Evolutionary conservation across 2,113 vertebrate species (phyloP).

Genomic region (Bubo blakistoni): DNA sequence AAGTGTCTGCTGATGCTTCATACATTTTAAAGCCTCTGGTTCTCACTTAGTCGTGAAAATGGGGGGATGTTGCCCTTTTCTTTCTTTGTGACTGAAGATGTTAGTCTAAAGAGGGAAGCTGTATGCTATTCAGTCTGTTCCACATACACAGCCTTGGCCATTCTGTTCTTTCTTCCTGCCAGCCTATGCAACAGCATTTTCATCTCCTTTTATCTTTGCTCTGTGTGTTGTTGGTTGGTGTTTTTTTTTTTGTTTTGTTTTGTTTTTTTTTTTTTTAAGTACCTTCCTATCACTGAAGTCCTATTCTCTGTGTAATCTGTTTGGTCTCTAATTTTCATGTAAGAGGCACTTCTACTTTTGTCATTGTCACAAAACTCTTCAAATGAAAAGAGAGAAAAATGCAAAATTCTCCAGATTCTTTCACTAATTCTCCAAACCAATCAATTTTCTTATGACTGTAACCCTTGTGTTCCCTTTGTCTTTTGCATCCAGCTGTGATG

Average conservation of each 20-base stretch:
- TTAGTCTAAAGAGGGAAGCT: not conserved
- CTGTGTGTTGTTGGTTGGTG: not conserved
- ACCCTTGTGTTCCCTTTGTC: not conserved
- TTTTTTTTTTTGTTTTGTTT: not conserved
- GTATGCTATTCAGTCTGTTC: not conserved
- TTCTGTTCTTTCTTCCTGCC: not conserved
- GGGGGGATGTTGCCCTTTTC: not conserved
- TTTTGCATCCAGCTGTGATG: not conserved
- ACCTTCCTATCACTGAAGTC: not conserved
- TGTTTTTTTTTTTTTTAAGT: not conserved
- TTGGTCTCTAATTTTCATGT: not conserved
- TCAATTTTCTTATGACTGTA: not conserved
- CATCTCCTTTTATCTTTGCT: not conserved
- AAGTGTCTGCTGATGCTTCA: not conserved
- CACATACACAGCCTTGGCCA: not conserved
- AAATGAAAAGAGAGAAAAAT: not conserved
- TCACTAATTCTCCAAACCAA: constrained; percentile 12
- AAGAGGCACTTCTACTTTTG: not conserved
- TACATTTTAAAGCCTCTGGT: not conserved
- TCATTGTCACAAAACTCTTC: not conserved
- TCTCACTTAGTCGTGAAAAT: not conserved
- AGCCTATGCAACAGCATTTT: not conserved
- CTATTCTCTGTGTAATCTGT: not conserved
- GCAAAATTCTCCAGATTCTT: not conserved
- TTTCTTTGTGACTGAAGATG: not conserved